phyloP scores from a whole-genome alignment of 2,888 invertebrate species.

The Epirrhoe tristata region DNA sequence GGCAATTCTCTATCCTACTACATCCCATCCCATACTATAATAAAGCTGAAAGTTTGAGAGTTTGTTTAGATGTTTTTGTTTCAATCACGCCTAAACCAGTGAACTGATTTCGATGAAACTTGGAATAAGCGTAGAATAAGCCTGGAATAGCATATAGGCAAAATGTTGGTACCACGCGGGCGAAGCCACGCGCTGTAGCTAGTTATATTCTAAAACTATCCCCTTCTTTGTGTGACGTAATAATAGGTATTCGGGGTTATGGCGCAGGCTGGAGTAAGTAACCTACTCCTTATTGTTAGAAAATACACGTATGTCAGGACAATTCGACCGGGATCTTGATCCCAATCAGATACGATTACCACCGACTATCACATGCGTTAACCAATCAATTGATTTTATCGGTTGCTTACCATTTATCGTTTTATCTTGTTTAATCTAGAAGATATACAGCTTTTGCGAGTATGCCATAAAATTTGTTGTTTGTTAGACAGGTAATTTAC shows the following conservation, averaged over 20 bases:
- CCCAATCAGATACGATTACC: conserved; percentile 61
- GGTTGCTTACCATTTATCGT: conserved; percentile 1
- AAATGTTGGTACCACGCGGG: too few relatives aligned
- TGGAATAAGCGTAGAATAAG: too few relatives aligned
- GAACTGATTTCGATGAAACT: too few relatives aligned
- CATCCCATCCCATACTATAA: too few relatives aligned
- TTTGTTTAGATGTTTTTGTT: too few relatives aligned
- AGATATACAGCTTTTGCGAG: conserved; percentile 10
- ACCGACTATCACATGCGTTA: conserved; percentile 51
- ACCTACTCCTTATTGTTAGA: background rate
- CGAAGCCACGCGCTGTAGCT: too few relatives aligned
- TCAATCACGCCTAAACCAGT: too few relatives aligned
- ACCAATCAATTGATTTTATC: conserved; percentile 49
- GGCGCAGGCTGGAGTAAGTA: background rate
- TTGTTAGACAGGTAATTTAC: conserved; percentile 16
- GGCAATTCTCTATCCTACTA: too few relatives aligned
- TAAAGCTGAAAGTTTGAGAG: too few relatives aligned
- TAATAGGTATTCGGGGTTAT: background rate
- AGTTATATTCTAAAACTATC: background rate
- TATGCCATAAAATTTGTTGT: conserved; percentile 12
- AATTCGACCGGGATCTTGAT: conserved; percentile 70
- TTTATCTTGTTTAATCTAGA: background rate
- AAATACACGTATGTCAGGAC: conserved; percentile 9
- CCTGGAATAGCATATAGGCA: too few relatives aligned
- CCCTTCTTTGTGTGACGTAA: background rate